A percentile compares a stretch with the other conserved stretches of the same genome.
phyloP scores from a whole-genome alignment of 2,113 vertebrate genomes.

The Ophiodon elongatus region DNA sequence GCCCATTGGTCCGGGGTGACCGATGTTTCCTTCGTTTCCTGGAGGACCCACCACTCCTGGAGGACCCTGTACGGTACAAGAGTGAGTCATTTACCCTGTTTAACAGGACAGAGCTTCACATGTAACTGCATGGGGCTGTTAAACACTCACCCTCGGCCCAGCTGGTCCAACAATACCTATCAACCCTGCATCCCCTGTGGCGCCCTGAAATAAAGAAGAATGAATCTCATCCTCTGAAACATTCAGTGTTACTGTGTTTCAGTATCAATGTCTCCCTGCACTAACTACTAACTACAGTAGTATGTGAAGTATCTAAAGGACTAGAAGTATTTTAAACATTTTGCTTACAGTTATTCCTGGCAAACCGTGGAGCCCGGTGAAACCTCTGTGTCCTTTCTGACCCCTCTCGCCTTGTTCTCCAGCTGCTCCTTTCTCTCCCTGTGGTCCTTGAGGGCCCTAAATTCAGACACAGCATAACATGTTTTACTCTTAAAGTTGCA shows the following conservation, averaged over 20 bases:
- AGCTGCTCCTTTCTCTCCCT: constrained; percentile 93
- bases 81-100: background rate
- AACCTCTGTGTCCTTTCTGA: constrained; percentile 97
- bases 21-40: constrained; percentile 93
- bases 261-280: background rate
- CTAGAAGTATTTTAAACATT: background rate
- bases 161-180: constrained; percentile 93
- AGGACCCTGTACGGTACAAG: constrained; percentile 85
- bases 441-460: constrained; percentile 97
- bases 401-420: constrained; percentile 93
- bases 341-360: constrained; percentile 92
- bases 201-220: constrained; percentile 84
- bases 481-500: background rate
- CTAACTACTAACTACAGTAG: background rate
- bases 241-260: background rate
- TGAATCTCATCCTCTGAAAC: background rate
- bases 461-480: background rate
- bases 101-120: no score
- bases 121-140: background rate
- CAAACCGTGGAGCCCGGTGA: constrained; percentile 94
- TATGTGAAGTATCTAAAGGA: background rate
- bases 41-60: constrained; percentile 93
- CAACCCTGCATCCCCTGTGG: constrained; percentile 90
- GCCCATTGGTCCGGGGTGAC: constrained; percentile 90
- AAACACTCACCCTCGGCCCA: constrained; percentile 90